These are phyloP conservation scores for Potorous gilbertii DNA, from an alignment of 2,797 vertebrate genomes.

Conservation along the genomic window DNA sequence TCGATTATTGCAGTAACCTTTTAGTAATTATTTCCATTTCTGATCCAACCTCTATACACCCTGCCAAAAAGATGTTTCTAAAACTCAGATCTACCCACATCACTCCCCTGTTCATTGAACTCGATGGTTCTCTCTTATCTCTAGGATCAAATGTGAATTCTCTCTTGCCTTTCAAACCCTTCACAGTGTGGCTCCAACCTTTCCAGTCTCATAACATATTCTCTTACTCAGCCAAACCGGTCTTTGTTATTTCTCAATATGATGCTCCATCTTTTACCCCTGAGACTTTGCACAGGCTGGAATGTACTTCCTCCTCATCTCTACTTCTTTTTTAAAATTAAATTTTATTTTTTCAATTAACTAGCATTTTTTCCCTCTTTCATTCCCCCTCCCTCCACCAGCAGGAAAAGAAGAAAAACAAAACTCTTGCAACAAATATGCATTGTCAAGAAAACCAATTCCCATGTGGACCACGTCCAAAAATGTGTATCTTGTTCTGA, in stretches of 20 bases:
- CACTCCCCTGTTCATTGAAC: neutral
- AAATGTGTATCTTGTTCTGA: neutral
- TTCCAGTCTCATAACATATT: neutral
- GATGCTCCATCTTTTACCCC: neutral
- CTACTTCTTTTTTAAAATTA: neutral
- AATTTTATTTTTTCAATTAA: slow-evolving; percentile 2
- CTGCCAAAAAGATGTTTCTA: neutral
- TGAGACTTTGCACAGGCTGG: neutral
- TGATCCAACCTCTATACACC: neutral
- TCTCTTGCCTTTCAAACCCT: neutral
- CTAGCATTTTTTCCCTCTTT: neutral
- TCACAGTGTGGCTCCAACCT: neutral
- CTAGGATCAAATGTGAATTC: neutral
- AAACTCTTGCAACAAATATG: neutral
- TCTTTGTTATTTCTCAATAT: neutral
- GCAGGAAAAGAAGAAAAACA: neutral
- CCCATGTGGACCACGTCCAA: neutral
- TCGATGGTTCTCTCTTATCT: neutral
- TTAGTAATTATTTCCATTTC: neutral
- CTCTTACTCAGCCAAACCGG: neutral
- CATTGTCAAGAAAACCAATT: neutral
- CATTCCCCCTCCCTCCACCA: neutral
- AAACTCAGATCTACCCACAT: neutral
- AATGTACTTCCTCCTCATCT: neutral
- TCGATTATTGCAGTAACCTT: neutral